Percentiles rank a stretch among this genome's conserved stretches.
These are phyloP conservation scores for Sebastes jordani DNA, from an alignment of 2,797 vertebrate genomes.

Conservation along the genomic window DNA sequence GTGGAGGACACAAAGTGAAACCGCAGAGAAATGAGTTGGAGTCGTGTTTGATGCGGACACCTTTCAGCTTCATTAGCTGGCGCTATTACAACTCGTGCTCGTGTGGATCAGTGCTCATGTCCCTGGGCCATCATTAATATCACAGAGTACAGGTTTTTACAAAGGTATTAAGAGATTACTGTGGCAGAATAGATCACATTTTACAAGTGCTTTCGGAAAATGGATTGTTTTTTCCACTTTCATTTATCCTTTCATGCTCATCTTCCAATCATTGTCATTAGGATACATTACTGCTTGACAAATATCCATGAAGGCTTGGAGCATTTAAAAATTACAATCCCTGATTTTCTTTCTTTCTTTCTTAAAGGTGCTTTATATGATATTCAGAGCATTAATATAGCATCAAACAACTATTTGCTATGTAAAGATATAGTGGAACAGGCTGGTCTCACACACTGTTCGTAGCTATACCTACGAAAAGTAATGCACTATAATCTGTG, in stretches of 20 bases:
- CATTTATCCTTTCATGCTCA: conserved; percentile 31
- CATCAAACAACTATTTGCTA: too few relatives aligned
- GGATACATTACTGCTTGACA: not conserved
- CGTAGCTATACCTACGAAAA: too few relatives aligned
- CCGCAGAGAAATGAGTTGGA: conserved; percentile 40
- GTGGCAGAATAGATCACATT: conserved; percentile 50
- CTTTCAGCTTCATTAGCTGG: conserved; percentile 68
- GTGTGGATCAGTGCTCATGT: conserved; percentile 56
- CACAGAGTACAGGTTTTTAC: conserved; percentile 62
- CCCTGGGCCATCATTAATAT: conserved; percentile 63
- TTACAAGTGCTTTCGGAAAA: conserved; percentile 47
- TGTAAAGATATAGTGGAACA: too few relatives aligned
- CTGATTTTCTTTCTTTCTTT: not conserved
- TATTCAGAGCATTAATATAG: too few relatives aligned
- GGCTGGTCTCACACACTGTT: too few relatives aligned
- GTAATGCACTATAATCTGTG: too few relatives aligned
- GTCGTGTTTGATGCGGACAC: conserved; percentile 57
- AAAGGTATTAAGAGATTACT: conserved; percentile 74
- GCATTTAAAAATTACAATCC: not conserved
- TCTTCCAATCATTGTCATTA: conserved; percentile 19
- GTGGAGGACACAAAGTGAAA: conserved; percentile 60
- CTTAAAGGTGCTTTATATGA: not conserved
- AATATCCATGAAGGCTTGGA: not conserved
- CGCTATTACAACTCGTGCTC: conserved; percentile 17
- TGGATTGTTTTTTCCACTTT: conserved; percentile 18